A percentile compares a stretch with the other conserved stretches of the same genome.
phyloP scores from a whole-genome alignment of 2,888 invertebrate species.

The Heliconius cydno region DNA sequence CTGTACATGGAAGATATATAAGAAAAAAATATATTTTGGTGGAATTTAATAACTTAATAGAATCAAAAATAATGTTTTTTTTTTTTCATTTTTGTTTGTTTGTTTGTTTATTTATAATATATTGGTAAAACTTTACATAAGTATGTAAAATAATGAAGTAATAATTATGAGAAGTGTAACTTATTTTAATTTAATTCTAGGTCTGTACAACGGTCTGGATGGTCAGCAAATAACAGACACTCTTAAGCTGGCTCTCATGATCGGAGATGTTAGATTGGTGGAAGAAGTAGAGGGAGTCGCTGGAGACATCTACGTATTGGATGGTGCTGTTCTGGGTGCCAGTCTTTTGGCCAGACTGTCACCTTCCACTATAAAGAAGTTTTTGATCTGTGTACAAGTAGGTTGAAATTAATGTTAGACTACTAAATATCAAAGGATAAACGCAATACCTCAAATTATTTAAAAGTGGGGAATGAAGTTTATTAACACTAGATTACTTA shows the following conservation, averaged over 20 bases:
- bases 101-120: no score
- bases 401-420: not conserved
- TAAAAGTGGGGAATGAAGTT: no score
- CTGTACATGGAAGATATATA: no score
- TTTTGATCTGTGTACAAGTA: conserved; percentile 91
- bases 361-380: conserved; percentile 90
- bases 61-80: no score
- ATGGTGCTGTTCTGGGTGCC: conserved; percentile 89
- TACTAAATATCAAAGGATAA: no score
- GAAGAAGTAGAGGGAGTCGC: conserved; percentile 91
- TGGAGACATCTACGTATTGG: conserved; percentile 91
- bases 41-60: no score
- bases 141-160: not conserved
- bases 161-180: not conserved
- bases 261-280: conserved; percentile 90
- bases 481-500: no score
- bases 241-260: conserved; percentile 92
- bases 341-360: conserved; percentile 91
- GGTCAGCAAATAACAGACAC: conserved; percentile 87
- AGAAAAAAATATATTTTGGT: no score
- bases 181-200: conserved; percentile 53
- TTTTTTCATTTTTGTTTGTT: no score
- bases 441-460: no score
- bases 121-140: not conserved
- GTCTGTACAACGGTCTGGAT: conserved; percentile 85